Evolutionary conservation across 37 sponge, comb jelly and placozoan genomes (phyloP), one percentile per base, ranked within the genome.

Genomic region (Tethya wilhelma): DNA sequence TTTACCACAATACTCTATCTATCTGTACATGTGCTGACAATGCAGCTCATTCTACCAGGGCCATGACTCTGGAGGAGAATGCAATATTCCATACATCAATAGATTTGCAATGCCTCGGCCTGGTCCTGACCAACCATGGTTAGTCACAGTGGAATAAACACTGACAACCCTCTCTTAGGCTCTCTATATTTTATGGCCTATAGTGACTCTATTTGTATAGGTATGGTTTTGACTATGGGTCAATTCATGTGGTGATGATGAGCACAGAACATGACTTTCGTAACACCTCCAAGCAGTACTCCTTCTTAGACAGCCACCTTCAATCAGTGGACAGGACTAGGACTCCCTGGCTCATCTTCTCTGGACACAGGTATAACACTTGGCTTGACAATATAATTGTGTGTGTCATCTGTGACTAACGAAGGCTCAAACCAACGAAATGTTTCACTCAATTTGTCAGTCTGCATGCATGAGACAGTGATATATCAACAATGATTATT

Each of bases 281-380:
- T 30, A 42, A 56, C 6, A 46, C 37, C 26, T 90, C 90, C 17
- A 30, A 45, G 0, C 86, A 87, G 72, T 86, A 86, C 74, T 25
- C 55, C 17, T 90, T 66, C 45, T 84, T 93, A 4, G 84, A 63
- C 33, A 32, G 40, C 25, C 78, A 90, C 71, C 59, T 93, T 22
- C 59, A 70, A 29, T 57, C 71, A 31, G 94, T 93, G 3, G 64
- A 93, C 41, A 74, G 90, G 31, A 67, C 84, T 4, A 56, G 26
- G 22, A 93, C 94, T 34, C 94, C 94, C 6, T 93, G 94, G 94
- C 75, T 93, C 8, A 77, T 93, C 5, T 89, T 93, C 71, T 44
- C 79, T 45, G 94, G 94, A 8, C 94, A 93, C 80, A 80, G 90
- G 81, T 82, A 38, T 46, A 67, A 26, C 12, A 1, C 25, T 23